These are phyloP conservation scores for Solenopsis fugax DNA, from an alignment of 1,140 invertebrate species.

Conservation along the genomic window DNA sequence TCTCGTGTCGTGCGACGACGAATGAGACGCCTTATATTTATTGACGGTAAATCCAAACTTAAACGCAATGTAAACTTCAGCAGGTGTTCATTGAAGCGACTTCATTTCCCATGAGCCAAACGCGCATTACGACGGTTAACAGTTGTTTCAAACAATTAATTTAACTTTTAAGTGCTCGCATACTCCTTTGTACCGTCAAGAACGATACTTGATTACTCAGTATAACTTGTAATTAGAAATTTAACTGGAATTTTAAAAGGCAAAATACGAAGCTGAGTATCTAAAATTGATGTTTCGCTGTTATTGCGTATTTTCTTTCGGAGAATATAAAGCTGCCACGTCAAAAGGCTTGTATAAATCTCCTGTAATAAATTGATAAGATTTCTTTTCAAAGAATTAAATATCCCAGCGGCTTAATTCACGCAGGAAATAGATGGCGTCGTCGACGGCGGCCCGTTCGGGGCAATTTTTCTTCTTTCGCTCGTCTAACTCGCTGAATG, in stretches of 20 bases:
- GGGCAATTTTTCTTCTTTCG: slow-evolving; percentile 26
- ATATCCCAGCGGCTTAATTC: slow-evolving; percentile 31
- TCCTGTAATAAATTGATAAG: not conserved
- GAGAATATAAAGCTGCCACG: not conserved
- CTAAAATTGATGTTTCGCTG: not conserved
- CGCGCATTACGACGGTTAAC: not conserved
- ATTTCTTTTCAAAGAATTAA: slow-evolving; percentile 44
- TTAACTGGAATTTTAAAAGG: not conserved
- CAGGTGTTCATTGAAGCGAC: slow-evolving; percentile 34
- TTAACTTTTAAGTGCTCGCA: slow-evolving; percentile 19
- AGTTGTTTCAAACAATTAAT: slow-evolving; percentile 36
- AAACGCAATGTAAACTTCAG: slow-evolving; percentile 39
- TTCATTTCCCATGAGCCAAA: slow-evolving; percentile 18
- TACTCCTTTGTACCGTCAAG: not conserved
- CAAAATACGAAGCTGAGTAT: not conserved
- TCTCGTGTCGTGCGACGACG: slow-evolving; percentile 14
- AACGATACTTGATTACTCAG: not conserved
- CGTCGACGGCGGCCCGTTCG: not conserved
- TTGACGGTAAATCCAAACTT: slow-evolving; percentile 40
- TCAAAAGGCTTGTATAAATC: slow-evolving; percentile 13
- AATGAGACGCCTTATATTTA: slow-evolving; percentile 39
- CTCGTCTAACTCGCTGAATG: slow-evolving; percentile 5
- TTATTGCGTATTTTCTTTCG: not conserved
- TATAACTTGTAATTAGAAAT: slow-evolving; percentile 34
- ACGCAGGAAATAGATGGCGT: not conserved